A percentile compares a stretch with the other conserved stretches of the same genome.
These are phyloP conservation scores for Drosophila cognata DNA, from an alignment of 2,888 invertebrate genomes.

Conservation along the genomic window DNA sequence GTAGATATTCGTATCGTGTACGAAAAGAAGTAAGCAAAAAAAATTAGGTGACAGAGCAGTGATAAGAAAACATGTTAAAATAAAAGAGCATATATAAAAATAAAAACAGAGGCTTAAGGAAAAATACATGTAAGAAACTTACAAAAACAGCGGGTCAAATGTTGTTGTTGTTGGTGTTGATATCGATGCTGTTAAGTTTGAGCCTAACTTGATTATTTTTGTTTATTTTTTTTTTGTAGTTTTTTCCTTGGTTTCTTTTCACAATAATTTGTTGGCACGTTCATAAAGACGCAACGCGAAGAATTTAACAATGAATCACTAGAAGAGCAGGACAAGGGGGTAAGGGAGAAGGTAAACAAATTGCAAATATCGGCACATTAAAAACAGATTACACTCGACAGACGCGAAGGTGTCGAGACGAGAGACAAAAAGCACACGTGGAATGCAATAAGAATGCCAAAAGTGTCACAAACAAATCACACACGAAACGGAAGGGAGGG, in stretches of 20 bases:
- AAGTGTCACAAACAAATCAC: constrained; percentile 34
- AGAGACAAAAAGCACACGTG: constrained; percentile 43
- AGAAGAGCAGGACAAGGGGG: constrained; percentile 1
- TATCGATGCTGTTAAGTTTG: constrained; percentile 14
- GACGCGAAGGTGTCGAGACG: constrained; percentile 4
- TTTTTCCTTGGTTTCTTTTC: constrained; percentile 5
- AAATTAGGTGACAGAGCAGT: constrained; percentile 22
- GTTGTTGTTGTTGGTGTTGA: constrained; percentile 23
- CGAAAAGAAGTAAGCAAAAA: constrained; percentile 21
- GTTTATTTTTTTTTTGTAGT: constrained; percentile 20
- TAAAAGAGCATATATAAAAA: constrained; percentile 9
- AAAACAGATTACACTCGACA: constrained; percentile 28
- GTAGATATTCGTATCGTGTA: constrained; percentile 24
- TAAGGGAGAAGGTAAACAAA: not conserved
- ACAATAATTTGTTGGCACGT: constrained; percentile 43
- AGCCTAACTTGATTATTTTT: constrained; percentile 11
- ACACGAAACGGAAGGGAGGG: not conserved
- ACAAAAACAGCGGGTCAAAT: constrained; percentile 36
- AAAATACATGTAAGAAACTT: constrained; percentile 36
- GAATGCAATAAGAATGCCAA: constrained; percentile 55
- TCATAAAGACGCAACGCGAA: constrained; percentile 34
- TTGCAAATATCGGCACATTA: constrained; percentile 36
- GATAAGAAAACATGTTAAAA: constrained; percentile 39
- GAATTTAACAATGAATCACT: constrained; percentile 37
- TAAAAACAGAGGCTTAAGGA: constrained; percentile 12